These are phyloP conservation scores for Archegozetes longisetosus DNA, from an alignment of 1,140 invertebrate species.

Conservation along the genomic window DNA sequence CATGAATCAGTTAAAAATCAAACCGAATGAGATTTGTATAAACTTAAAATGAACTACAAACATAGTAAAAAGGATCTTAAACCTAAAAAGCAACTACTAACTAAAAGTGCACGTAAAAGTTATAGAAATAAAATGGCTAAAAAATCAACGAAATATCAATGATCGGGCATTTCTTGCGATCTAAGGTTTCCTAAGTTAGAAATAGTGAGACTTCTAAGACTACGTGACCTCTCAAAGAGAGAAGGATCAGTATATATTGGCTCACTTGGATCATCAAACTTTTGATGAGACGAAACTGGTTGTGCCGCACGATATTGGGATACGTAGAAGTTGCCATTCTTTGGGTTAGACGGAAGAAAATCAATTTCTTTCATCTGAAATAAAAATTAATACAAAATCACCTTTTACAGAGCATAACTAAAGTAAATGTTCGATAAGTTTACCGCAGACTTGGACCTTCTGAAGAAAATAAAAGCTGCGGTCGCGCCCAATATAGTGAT, in stretches of 20 bases:
- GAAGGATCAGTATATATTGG: constrained; percentile 84
- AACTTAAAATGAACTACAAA: no score
- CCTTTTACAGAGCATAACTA: not conserved
- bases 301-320: not conserved
- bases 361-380: not conserved
- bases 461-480: constrained; percentile 33
- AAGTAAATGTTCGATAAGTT: not conserved
- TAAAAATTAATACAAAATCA: not conserved
- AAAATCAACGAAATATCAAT: no score
- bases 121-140: not conserved
- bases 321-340: constrained; percentile 1
- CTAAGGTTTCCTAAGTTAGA: not conserved
- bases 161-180: not conserved
- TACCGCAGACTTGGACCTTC: constrained; percentile 14
- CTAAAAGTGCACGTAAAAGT: no score
- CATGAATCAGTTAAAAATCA: no score
- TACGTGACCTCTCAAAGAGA: constrained; percentile 61
- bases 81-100: no score
- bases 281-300: not conserved
- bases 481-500: constrained; percentile 45
- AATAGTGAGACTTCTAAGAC: constrained; percentile 24
- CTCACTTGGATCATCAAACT: constrained; percentile 60
- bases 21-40: no score
- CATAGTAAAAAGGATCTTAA: no score
- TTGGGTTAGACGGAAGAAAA: not conserved